phyloP scores from a whole-genome alignment of 2,797 vertebrate genomes.

The Spinus olivaceus region DNA sequence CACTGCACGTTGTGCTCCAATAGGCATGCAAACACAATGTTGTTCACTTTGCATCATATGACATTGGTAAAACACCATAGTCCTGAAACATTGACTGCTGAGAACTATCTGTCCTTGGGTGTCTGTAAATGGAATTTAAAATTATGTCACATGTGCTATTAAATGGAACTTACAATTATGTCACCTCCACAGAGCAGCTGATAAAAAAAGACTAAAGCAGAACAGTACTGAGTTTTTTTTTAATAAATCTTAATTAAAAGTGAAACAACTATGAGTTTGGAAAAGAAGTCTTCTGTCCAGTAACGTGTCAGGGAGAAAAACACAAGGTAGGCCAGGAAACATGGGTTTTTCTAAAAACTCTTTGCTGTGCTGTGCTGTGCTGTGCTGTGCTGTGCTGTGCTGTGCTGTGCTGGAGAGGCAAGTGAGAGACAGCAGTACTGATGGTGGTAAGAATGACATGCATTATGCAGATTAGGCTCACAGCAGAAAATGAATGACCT shows the following conservation, averaged over 20 bases:
- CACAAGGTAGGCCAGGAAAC: neutral
- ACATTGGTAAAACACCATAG: neutral
- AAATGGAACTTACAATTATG: neutral
- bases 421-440: neutral
- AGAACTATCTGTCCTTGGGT: neutral
- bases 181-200: neutral
- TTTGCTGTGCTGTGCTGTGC: no score
- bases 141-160: neutral
- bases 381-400: neutral
- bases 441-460: neutral
- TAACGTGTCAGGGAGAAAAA: neutral
- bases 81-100: fast-evolving
- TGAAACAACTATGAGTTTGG: neutral
- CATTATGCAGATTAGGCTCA: neutral
- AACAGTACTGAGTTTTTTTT: neutral
- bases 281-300: neutral
- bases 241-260: neutral
- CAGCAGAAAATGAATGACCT: neutral
- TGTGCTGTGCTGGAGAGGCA: neutral
- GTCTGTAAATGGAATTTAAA: neutral
- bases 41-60: neutral
- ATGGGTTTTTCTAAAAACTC: neutral
- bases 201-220: neutral
- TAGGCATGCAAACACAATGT: neutral
- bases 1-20: neutral